phyloP scores from a whole-genome alignment of 2,113 vertebrate genomes.

The Chloropsis cyanopogon region DNA sequence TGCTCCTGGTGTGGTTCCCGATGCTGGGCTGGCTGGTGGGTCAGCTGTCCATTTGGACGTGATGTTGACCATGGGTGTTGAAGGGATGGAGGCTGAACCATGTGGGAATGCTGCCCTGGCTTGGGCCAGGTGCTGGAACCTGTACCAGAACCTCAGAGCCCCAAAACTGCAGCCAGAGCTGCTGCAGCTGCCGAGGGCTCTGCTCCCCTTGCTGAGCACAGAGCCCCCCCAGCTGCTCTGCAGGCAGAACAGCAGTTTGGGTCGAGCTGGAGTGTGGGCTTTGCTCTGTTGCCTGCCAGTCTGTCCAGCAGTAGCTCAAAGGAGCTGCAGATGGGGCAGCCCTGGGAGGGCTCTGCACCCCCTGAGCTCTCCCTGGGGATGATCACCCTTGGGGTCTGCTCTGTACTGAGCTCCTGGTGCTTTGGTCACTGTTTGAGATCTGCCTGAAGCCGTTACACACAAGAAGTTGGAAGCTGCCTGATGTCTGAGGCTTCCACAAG shows the following conservation, averaged over 20 bases:
- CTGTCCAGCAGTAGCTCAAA: not conserved
- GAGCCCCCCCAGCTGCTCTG: not conserved
- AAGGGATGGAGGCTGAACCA: not conserved
- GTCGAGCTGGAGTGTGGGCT: accelerated
- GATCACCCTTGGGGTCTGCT: not conserved
- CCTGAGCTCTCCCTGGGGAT: accelerated
- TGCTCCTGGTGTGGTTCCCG: not conserved
- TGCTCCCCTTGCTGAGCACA: not conserved
- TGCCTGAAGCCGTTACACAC: not conserved
- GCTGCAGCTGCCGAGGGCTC: not conserved
- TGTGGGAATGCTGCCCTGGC: not conserved
- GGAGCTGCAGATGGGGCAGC: not conserved
- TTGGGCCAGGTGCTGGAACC: not conserved
- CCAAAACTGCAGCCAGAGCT: not conserved
- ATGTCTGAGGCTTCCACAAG: not conserved
- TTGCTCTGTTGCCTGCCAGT: not conserved
- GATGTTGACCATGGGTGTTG: accelerated
- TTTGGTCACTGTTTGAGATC: not conserved
- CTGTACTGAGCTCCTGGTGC: not conserved
- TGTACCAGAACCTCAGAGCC: not conserved
- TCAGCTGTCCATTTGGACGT: accelerated
- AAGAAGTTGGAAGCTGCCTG: not conserved
- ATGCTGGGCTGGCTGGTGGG: not conserved
- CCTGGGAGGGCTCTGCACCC: not conserved
- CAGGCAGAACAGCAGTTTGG: not conserved